A percentile compares a stretch with the other conserved stretches of the same genome.
phyloP scores from a whole-genome alignment of 2,888 invertebrate species.

The Beris morrisii region DNA sequence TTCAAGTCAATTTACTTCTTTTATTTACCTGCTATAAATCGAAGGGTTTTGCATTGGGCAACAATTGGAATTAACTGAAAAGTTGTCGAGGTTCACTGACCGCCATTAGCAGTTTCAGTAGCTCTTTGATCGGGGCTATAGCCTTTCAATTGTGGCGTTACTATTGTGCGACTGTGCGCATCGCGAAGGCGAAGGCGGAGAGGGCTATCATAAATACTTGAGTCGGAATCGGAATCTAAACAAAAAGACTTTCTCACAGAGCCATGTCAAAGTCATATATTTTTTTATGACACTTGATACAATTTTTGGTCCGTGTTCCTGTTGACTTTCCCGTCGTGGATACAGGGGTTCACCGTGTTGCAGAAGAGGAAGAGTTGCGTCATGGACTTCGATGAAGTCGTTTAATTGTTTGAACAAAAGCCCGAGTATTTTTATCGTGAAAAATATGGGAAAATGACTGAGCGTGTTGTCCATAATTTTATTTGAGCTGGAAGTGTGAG shows the following conservation, averaged over 20 bases:
- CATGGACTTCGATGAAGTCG: slow-evolving; percentile 16
- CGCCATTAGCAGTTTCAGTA: slow-evolving; percentile 4
- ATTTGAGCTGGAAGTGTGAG: slow-evolving; percentile 25
- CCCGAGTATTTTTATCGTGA: not conserved
- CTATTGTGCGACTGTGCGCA: not conserved
- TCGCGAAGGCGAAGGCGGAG: not conserved
- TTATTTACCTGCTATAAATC: too few relatives aligned
- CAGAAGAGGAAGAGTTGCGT: not conserved
- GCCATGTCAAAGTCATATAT: not conserved
- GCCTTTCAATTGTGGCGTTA: too few relatives aligned
- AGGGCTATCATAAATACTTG: not conserved
- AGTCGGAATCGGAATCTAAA: not conserved
- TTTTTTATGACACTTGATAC: slow-evolving; percentile 23
- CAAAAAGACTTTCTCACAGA: slow-evolving; percentile 10
- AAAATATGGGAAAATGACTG: slow-evolving; percentile 10
- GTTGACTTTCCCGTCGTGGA: slow-evolving; percentile 12
- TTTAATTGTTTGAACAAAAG: slow-evolving; percentile 18
- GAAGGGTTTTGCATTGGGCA: slow-evolving; percentile 3
- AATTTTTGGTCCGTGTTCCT: slow-evolving; percentile 8
- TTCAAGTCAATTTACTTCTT: too few relatives aligned
- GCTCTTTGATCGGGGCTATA: not conserved
- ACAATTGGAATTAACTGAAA: slow-evolving; percentile 8
- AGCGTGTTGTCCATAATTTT: slow-evolving; percentile 13
- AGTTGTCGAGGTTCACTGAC: slow-evolving; percentile 21
- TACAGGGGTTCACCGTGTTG: not conserved